A percentile compares a stretch with the other conserved stretches of the same genome.
Evolutionary conservation across 2,888 invertebrate genomes (phyloP).

Genomic region (Acanthacorydalis orientalis): DNA sequence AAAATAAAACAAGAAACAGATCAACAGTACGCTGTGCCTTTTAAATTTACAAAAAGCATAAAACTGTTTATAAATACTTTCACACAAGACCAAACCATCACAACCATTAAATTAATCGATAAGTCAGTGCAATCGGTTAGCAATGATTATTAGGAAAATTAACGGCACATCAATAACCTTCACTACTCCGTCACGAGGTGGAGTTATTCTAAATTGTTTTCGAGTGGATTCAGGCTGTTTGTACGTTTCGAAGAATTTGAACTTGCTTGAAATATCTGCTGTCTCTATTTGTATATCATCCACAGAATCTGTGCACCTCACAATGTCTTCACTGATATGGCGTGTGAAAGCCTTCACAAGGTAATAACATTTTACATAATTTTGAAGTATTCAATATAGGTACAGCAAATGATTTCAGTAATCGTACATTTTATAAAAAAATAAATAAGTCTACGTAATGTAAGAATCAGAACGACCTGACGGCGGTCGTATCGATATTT

Average conservation of each 20-base stretch:
- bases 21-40: neutral
- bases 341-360: constrained; percentile 29
- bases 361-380: constrained; percentile 3
- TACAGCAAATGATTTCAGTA: neutral
- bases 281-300: constrained; percentile 69
- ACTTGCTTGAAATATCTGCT: constrained; percentile 67
- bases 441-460: constrained; percentile 14
- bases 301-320: constrained; percentile 51
- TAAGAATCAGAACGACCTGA: too few species aligned
- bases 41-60: too few species aligned
- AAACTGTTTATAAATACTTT: neutral
- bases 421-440: constrained; percentile 4
- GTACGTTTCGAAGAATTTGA: constrained; percentile 84
- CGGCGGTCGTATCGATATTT: neutral
- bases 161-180: constrained; percentile 28
- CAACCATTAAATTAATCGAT: neutral
- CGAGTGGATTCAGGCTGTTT: constrained; percentile 48
- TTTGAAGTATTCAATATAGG: neutral
- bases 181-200: constrained; percentile 63
- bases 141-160: neutral
- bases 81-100: neutral
- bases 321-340: constrained; percentile 46
- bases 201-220: constrained; percentile 73
- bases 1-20: neutral
- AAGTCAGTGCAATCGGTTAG: neutral